Percentiles rank a stretch among this genome's conserved stretches.
phyloP scores from a whole-genome alignment of 2,888 invertebrate species.

The Lasioglossum morio region DNA sequence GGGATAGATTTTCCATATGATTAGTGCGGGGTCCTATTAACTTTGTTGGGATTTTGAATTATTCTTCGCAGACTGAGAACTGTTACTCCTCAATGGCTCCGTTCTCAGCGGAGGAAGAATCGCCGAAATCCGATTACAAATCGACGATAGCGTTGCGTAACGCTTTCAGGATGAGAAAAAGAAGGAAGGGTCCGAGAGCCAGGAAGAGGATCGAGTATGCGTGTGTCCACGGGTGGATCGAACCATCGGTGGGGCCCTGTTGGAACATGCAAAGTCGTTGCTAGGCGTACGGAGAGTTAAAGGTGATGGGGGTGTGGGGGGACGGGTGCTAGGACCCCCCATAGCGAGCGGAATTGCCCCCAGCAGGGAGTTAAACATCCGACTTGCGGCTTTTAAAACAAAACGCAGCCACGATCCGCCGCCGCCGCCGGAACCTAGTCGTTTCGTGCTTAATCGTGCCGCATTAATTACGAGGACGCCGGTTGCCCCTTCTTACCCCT shows the following conservation, averaged over 20 bases:
- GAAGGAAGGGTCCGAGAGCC: neutral
- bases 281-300: slow-evolving; percentile 60
- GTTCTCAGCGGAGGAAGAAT: neutral
- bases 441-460: slow-evolving; percentile 82
- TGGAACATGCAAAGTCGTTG: slow-evolving; percentile 59
- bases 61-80: neutral
- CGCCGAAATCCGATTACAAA: neutral
- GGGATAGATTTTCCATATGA: too few species aligned
- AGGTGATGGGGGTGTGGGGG: slow-evolving; percentile 60
- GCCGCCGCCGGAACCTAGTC: slow-evolving; percentile 79
- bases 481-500: slow-evolving; percentile 42
- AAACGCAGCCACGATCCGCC: slow-evolving; percentile 79
- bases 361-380: slow-evolving; percentile 84
- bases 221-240: slow-evolving; percentile 51
- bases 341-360: slow-evolving; percentile 82
- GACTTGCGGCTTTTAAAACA: slow-evolving; percentile 79
- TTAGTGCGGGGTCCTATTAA: too few species aligned
- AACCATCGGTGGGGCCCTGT: slow-evolving; percentile 42
- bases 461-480: slow-evolving; percentile 83
- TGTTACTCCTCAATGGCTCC: neutral
- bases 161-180: neutral
- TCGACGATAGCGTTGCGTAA: neutral
- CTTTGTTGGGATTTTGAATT: too few species aligned
- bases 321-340: slow-evolving; percentile 80
- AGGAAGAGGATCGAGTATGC: slow-evolving; percentile 23